phyloP scores from a whole-genome alignment of 2,797 vertebrate genomes.

The Ibycter americanus region DNA sequence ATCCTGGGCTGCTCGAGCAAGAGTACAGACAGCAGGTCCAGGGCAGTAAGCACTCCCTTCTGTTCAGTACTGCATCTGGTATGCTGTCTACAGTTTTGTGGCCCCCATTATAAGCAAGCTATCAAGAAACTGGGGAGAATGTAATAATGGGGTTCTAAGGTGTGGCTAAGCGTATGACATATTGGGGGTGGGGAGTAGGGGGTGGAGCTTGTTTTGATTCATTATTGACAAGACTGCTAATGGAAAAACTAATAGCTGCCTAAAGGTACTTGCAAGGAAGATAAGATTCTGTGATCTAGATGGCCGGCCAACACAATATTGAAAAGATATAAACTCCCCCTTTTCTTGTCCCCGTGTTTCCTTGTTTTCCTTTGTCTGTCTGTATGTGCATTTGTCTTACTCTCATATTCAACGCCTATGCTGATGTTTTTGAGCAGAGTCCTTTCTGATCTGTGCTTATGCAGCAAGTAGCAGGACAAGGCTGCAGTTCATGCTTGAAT shows the following conservation, averaged over 20 bases:
- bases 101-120: neutral
- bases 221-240: neutral
- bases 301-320: neutral
- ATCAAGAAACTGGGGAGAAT: neutral
- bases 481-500: neutral
- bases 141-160: neutral
- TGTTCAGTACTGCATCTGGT: neutral
- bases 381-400: neutral
- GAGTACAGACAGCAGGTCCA: no score
- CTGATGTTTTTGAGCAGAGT: neutral
- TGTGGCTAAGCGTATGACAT: neutral
- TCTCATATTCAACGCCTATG: neutral
- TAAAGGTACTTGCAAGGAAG: neutral
- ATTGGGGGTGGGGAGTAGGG: neutral
- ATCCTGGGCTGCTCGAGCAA: neutral
- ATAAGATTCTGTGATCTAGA: neutral
- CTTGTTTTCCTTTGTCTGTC: neutral
- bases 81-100: neutral
- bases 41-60: neutral
- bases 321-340: neutral
- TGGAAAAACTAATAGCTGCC: neutral
- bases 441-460: neutral
- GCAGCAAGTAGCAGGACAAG: neutral
- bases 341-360: neutral
- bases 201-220: neutral